A percentile compares a stretch with the other conserved stretches of the same genome.
Evolutionary conservation across 2,797 vertebrate species (phyloP).

Genomic region (Liasis olivaceus): DNA sequence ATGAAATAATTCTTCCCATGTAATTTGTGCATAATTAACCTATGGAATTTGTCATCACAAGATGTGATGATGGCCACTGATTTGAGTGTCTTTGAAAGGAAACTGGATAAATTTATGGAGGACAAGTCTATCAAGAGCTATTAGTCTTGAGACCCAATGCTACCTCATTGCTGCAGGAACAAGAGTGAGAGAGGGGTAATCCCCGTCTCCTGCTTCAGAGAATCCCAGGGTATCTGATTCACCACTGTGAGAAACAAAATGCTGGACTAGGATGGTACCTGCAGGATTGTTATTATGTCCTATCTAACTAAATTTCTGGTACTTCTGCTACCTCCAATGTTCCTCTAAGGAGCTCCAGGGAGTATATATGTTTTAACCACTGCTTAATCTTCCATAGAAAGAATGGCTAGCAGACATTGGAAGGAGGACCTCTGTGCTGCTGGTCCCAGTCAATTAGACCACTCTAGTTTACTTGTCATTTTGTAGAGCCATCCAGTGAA

Average conservation of each 20-base stretch:
- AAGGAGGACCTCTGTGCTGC: too few species aligned
- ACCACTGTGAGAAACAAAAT: not conserved
- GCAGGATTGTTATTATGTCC: not conserved
- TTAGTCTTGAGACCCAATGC: not conserved
- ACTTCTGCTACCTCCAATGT: not conserved
- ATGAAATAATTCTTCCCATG: not conserved
- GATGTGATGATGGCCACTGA: not conserved
- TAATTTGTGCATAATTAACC: not conserved
- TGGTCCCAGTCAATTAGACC: not conserved
- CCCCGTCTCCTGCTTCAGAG: not conserved
- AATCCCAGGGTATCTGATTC: not conserved
- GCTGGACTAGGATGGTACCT: not conserved
- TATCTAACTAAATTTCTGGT: not conserved
- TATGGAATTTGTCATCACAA: not conserved
- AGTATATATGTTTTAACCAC: not conserved
- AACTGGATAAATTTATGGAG: not conserved
- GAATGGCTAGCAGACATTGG: not conserved
- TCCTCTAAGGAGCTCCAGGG: not conserved
- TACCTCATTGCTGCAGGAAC: not conserved
- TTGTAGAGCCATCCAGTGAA: not conserved
- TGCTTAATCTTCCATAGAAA: not conserved
- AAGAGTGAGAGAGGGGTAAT: not conserved
- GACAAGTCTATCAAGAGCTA: not conserved
- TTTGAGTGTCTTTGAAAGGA: not conserved
- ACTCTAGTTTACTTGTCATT: not conserved